Conservation (phyloP, 2,888 invertebrate genomes). For the Maniola hyperantus region DNA sequence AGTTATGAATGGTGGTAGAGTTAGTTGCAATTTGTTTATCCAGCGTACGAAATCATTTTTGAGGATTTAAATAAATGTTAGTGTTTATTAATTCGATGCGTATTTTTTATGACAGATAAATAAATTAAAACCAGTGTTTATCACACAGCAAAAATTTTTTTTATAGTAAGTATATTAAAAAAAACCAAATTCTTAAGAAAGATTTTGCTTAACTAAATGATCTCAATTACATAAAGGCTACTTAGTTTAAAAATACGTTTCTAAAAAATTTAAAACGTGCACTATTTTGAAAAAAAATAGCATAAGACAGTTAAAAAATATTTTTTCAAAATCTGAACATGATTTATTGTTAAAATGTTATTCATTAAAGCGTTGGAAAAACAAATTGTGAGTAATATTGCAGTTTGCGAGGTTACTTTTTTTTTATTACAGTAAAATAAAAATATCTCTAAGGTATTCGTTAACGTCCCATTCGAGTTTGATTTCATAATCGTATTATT, state of each 20-base stretch:
- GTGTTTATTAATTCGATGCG: too few species aligned
- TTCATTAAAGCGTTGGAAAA: conserved; percentile 27
- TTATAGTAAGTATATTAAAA: too few species aligned
- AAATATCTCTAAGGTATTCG: conserved; percentile 27
- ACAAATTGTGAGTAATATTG: conserved; percentile 12
- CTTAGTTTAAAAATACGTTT: too few species aligned
- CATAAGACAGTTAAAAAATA: too few species aligned
- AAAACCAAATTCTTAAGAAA: too few species aligned
- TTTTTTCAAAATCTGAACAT: neutral
- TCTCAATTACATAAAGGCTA: neutral
- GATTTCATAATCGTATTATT: conserved; percentile 36
- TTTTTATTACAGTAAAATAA: conserved; percentile 29
- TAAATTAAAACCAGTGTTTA: too few species aligned
- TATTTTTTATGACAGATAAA: too few species aligned
- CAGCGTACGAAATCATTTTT: conserved; percentile 19
- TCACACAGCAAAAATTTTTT: too few species aligned
- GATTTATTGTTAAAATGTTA: neutral
- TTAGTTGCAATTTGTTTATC: conserved; percentile 27
- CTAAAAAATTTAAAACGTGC: too few species aligned
- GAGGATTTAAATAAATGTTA: neutral
- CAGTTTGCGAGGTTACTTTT: conserved; percentile 26
- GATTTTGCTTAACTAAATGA: too few species aligned
- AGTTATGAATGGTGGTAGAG: conserved; percentile 33
- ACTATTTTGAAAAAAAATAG: too few species aligned
- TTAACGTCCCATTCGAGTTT: conserved; percentile 38